phyloP scores from a whole-genome alignment of 2,888 invertebrate genomes.

The Biston stratarius region DNA sequence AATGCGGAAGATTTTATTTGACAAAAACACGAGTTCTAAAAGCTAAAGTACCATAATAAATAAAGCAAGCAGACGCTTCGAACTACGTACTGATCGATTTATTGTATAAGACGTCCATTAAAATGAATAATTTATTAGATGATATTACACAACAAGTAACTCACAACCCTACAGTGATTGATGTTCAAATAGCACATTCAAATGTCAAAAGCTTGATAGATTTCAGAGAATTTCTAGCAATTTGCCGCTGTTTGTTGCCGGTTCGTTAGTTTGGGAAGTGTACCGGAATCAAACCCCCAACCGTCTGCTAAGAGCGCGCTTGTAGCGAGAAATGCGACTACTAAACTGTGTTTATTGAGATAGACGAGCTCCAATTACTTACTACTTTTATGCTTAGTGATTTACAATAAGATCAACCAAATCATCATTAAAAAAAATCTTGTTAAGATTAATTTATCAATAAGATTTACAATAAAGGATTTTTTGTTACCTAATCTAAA shows the following conservation, averaged over 20 bases:
- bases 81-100: conserved; percentile 27
- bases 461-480: neutral
- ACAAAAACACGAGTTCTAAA: conserved; percentile 12
- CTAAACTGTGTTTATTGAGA: conserved; percentile 46
- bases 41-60: conserved; percentile 29
- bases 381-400: conserved; percentile 39
- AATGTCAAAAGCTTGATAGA: conserved; percentile 75
- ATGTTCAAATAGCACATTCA: conserved; percentile 65
- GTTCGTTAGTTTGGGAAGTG: conserved; percentile 82
- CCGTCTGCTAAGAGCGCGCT: conserved; percentile 61
- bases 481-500: neutral
- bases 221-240: conserved; percentile 73
- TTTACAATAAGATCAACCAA: neutral
- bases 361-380: conserved; percentile 57
- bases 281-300: conserved; percentile 79
- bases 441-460: neutral
- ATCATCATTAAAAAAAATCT: neutral
- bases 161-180: conserved; percentile 64
- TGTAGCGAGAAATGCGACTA: conserved; percentile 37
- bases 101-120: conserved; percentile 31
- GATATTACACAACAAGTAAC: conserved; percentile 32
- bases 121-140: conserved; percentile 34
- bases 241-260: conserved; percentile 70
- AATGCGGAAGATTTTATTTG: conserved; percentile 27
- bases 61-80: conserved; percentile 22